Percentiles rank a stretch among this genome's conserved stretches.
phyloP scores from a whole-genome alignment of 2,113 vertebrate species.

The Oreamnos americanus region DNA sequence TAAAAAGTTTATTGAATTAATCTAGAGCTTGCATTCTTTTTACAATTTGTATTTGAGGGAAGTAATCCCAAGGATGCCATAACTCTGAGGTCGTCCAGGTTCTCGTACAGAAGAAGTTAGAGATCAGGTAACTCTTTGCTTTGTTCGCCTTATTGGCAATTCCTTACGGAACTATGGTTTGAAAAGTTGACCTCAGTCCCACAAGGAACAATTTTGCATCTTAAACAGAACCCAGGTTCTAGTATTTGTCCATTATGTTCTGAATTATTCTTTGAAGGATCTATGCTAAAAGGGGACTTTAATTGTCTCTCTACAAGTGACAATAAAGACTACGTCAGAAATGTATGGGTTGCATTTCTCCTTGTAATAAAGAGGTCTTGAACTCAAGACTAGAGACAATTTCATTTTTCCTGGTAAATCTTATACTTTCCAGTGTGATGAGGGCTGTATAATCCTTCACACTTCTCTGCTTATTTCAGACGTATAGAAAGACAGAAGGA shows the following conservation, averaged over 20 bases:
- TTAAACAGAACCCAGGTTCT: not conserved
- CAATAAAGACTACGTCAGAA: not conserved
- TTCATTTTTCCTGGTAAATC: not conserved
- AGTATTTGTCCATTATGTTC: not conserved
- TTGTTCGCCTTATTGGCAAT: not conserved
- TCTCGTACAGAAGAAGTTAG: not conserved
- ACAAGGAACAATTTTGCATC: not conserved
- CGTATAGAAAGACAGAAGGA: not conserved
- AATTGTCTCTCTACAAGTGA: not conserved
- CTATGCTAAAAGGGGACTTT: not conserved
- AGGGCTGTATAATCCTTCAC: not conserved
- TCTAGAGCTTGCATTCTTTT: not conserved
- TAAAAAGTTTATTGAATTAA: not conserved
- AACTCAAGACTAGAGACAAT: not conserved
- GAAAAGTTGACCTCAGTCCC: not conserved
- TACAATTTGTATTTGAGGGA: not conserved
- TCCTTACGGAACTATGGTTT: not conserved
- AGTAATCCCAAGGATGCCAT: not conserved
- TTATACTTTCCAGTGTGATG: not conserved
- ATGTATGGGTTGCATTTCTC: not conserved
- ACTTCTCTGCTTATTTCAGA: not conserved
- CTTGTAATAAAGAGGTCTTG: not conserved
- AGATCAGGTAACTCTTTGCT: not conserved
- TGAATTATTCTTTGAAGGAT: not conserved
- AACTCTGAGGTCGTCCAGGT: not conserved